These are phyloP conservation scores for Zygothrica quintamaculata DNA, from an alignment of 2,888 invertebrate species.

Conservation along the genomic window DNA sequence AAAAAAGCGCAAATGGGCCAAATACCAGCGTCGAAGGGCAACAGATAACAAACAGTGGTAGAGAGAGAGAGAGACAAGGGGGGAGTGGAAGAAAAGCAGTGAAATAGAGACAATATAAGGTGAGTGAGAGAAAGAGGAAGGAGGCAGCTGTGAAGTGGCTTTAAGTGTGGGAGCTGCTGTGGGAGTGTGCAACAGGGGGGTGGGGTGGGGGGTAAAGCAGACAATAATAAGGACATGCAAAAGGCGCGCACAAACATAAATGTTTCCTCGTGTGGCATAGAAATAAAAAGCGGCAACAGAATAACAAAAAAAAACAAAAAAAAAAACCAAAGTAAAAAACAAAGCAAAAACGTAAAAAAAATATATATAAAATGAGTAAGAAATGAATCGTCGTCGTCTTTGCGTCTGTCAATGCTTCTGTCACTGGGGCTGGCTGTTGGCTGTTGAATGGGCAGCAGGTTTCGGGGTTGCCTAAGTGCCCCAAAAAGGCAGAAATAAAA, in stretches of 20 bases:
- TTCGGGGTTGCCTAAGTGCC: slow-evolving; percentile 24
- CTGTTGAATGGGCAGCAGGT: slow-evolving; percentile 14
- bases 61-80: neutral
- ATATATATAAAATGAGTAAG: slow-evolving; percentile 44
- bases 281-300: slow-evolving; percentile 30
- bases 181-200: slow-evolving; percentile 16
- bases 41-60: slow-evolving; percentile 14
- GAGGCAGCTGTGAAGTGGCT: slow-evolving; percentile 18
- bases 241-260: slow-evolving; percentile 59
- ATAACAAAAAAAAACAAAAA: neutral
- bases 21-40: slow-evolving; percentile 11
- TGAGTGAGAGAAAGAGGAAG: neutral
- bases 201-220: neutral
- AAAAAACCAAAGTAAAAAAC: slow-evolving; percentile 4
- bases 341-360: slow-evolving; percentile 12
- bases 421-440: slow-evolving; percentile 45
- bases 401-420: slow-evolving; percentile 47
- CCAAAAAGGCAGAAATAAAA: slow-evolving; percentile 41
- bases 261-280: slow-evolving; percentile 65
- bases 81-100: slow-evolving; percentile 11
- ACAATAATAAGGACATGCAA: slow-evolving; percentile 43
- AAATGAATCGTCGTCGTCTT: slow-evolving; percentile 55
- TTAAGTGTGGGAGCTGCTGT: slow-evolving; percentile 9
- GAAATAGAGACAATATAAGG: slow-evolving; percentile 8
- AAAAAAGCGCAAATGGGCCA: slow-evolving; percentile 47